Base-by-base conservation (phyloP, 2,888 invertebrate genomes). In the Boloria euphrosyne region DNA sequence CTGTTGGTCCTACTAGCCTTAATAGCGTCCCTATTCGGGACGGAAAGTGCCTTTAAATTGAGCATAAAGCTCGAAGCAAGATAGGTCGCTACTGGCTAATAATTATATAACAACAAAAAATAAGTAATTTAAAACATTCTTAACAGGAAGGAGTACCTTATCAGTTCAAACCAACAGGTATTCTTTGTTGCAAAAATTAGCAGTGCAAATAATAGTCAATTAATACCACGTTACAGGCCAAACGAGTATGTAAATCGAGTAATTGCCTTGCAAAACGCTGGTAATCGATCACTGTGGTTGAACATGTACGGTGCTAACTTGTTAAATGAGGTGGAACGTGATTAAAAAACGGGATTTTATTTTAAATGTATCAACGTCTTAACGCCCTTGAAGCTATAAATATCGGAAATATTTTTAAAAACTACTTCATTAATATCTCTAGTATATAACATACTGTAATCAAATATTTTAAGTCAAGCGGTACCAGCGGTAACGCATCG, bases 221-320 rank as follows among this genome's bases (percentile, higher is more conserved):
- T 54, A 65, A 62, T 51, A 38, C 68, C 52, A 62, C 62, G 46
- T 66, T 46, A 61, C 66, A 44, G n/a, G 50, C 49, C 44, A 47
- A 54, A 61, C 67, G 22, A 31, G 67, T 69, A 69, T 69, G 69
- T 17, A 51, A 69, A 69, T 69, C 17, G 10, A 43, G 18, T 67
- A 62, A 66, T 69, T 62, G 62, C 67, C 69, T 69, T 69, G 69
- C 69, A 65, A 69, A 69, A 65, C 52, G 53, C 46, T 54, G 61
- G 46, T 54, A 54, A 63, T 27, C 44, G 50, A 58, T 65, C 58
- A 52, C 52, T 31, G 27, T 27, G 64, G 13, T 61, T 51, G 61
- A 64, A 69, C 65, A 65, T 67, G 68, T 70, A 64, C 16, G 44
- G 44, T 52, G 44, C 27, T 57, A 51, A 18, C n/a, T 47, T 18